Percentiles rank a stretch among this genome's conserved stretches.
Conservation (phyloP, 2,113 vertebrate genomes). For the Heterocephalus glaber region DNA sequence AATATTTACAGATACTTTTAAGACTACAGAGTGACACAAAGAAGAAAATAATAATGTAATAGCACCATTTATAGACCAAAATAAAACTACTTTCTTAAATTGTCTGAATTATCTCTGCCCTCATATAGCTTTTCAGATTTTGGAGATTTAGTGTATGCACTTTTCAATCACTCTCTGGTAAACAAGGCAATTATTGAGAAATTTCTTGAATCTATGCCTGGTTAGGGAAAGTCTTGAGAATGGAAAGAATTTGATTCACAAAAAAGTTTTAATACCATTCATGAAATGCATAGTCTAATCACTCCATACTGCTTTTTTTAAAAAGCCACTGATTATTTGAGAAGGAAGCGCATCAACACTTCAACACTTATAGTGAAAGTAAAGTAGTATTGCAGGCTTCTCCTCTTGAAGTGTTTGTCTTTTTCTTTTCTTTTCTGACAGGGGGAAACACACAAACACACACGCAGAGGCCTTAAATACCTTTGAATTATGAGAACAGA, state of each 20-base stretch:
- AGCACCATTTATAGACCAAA: background rate
- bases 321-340: constrained; percentile 67
- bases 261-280: constrained; percentile 69
- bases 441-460: background rate
- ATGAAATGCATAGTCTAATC: constrained; percentile 66
- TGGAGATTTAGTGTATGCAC: background rate
- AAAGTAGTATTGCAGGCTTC: constrained; percentile 20
- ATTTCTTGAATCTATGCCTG: constrained; percentile 75
- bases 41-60: background rate
- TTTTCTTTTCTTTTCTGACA: constrained; percentile 30
- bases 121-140: constrained; percentile 32
- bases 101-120: constrained; percentile 30
- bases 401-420: background rate
- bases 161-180: constrained; percentile 52
- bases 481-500: background rate
- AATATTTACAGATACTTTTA: constrained; percentile 23
- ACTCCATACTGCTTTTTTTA: constrained; percentile 48
- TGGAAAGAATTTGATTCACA: constrained; percentile 78
- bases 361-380: constrained; percentile 43
- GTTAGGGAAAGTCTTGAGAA: constrained; percentile 72
- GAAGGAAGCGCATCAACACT: constrained; percentile 55
- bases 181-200: constrained; percentile 70
- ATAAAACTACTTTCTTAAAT: constrained; percentile 52
- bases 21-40: background rate
- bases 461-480: background rate